A percentile compares a stretch with the other conserved stretches of the same genome.
Evolutionary conservation across 2,113 vertebrate genomes (phyloP).

Genomic region (Takifugu flavidus): DNA sequence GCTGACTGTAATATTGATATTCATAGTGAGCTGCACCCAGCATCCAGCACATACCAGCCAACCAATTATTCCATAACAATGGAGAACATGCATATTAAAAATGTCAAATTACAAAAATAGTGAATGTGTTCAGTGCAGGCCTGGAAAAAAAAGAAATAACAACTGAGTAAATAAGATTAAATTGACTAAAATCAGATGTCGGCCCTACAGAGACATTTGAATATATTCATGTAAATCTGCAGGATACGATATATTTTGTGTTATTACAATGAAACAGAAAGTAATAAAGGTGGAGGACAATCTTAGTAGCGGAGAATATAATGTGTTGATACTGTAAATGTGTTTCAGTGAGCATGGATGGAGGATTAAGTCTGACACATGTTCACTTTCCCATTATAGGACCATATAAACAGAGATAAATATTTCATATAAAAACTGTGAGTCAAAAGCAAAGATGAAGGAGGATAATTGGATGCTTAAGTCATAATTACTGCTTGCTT

Average conservation of each 20-base stretch:
- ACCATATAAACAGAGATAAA: too few species aligned
- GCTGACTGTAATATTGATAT: conserved; percentile 55
- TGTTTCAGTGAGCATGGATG: too few species aligned
- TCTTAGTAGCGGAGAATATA: too few species aligned
- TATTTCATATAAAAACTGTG: too few species aligned
- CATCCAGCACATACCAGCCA: conserved; percentile 57
- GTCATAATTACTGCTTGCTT: too few species aligned
- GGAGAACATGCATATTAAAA: conserved; percentile 64
- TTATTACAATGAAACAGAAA: too few species aligned
- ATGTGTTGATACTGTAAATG: too few species aligned
- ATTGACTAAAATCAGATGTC: conserved; percentile 39
- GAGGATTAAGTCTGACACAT: too few species aligned
- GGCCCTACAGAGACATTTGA: conserved; percentile 5
- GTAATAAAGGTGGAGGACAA: too few species aligned
- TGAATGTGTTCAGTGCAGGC: conserved; percentile 40
- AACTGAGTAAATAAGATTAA: conserved; percentile 20
- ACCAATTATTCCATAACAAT: conserved; percentile 68
- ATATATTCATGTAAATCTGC: conserved; percentile 8
- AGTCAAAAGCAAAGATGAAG: too few species aligned
- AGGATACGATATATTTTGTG: neutral
- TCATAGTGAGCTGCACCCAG: conserved; percentile 33
- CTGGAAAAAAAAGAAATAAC: conserved; percentile 60
- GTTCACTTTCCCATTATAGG: too few species aligned
- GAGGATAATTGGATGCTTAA: too few species aligned
- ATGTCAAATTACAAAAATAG: conserved; percentile 61